These are phyloP conservation scores for Acanthiza pusilla DNA, from an alignment of 2,797 vertebrate genomes.

Conservation along the genomic window DNA sequence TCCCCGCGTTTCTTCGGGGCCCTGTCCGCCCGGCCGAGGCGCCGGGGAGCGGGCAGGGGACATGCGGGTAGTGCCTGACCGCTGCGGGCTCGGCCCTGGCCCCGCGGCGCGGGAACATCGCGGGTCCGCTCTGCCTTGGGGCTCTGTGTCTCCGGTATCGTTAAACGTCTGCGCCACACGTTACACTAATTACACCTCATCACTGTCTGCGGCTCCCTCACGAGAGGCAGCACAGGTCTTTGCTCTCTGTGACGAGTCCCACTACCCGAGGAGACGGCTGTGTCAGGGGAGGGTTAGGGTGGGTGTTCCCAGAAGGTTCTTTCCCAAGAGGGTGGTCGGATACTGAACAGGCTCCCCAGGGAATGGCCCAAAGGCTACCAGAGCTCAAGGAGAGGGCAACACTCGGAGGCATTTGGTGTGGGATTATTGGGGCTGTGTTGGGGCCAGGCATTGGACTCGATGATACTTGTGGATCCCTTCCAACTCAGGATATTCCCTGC, in stretches of 20 bases:
- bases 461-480: neutral
- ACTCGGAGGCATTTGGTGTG: too few relatives aligned
- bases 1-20: too few relatives aligned
- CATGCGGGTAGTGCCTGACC: neutral
- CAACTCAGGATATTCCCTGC: neutral
- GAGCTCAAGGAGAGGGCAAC: neutral
- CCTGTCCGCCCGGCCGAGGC: accelerated
- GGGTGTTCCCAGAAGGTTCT: neutral
- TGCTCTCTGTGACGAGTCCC: too few relatives aligned
- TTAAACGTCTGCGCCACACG: neutral
- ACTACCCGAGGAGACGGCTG: neutral
- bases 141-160: accelerated
- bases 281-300: neutral
- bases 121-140: neutral
- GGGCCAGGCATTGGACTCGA: neutral
- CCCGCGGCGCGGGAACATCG: neutral
- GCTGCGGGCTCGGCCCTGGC: neutral
- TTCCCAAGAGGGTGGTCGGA: accelerated
- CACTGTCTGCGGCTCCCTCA: neutral
- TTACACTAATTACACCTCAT: neutral
- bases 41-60: neutral
- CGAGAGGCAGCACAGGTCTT: neutral
- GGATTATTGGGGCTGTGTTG: neutral
- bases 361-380: neutral
- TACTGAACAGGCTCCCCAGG: neutral